Conservation (phyloP, 2,888 invertebrate genomes). For the Epistrophe eligans region DNA sequence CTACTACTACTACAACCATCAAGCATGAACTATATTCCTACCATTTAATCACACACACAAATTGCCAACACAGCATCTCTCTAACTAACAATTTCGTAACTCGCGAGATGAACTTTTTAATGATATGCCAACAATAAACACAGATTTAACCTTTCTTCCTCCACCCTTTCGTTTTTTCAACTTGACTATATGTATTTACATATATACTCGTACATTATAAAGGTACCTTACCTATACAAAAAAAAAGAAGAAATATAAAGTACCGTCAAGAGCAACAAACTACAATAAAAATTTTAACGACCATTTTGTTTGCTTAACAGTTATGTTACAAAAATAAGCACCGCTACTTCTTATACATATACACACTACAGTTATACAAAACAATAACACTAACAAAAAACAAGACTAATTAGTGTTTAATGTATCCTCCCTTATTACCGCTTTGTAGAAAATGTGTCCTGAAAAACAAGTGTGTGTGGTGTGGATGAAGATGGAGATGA, state of each 20-base stretch:
- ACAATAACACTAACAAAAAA: constrained; percentile 20
- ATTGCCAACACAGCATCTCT: constrained; percentile 7
- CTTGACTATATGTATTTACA: not conserved
- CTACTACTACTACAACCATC: too few relatives aligned
- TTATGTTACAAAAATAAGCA: constrained; percentile 19
- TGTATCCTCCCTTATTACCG: constrained; percentile 54
- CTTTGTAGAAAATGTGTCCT: constrained; percentile 33
- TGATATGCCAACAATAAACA: constrained; percentile 67
- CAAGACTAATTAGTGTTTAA: constrained; percentile 68
- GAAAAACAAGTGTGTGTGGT: constrained; percentile 11
- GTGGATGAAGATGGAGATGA: not conserved
- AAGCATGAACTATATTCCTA: not conserved
- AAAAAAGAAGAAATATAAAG: not conserved
- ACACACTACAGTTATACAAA: not conserved
- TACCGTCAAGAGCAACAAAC: constrained; percentile 17
- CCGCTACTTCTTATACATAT: constrained; percentile 19
- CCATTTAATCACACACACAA: constrained; percentile 7
- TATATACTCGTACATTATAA: not conserved
- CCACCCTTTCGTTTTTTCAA: not conserved
- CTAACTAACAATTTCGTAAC: constrained; percentile 16
- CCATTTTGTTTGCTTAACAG: constrained; percentile 40
- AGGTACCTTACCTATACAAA: not conserved
- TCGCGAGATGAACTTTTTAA: constrained; percentile 61
- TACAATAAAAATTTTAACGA: constrained; percentile 49
- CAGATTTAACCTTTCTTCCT: constrained; percentile 6